Percentiles rank a stretch among this genome's conserved stretches.
These are phyloP conservation scores for Drosophila busckii DNA, from an alignment of 1,140 invertebrate species.

Conservation along the genomic window DNA sequence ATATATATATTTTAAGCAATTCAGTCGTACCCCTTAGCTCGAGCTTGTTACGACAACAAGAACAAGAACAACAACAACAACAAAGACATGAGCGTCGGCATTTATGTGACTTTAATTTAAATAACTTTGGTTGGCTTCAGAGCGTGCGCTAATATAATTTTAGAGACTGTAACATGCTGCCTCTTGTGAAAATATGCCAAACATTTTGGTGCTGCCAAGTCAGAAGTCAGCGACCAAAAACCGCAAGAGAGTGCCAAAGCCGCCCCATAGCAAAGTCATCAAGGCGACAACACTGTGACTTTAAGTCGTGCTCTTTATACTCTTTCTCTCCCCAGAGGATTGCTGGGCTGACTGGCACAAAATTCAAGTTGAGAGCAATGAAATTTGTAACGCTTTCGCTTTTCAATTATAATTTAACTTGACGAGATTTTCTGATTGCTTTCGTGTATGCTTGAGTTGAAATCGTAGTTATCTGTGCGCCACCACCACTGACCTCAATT, in stretches of 20 bases:
- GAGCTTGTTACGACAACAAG: conserved; percentile 1
- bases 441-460: conserved; percentile 39
- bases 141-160: conserved; percentile 36
- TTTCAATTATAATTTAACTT: conserved; percentile 46
- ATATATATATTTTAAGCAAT: too few species aligned
- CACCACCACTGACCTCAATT: conserved; percentile 38
- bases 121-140: conserved; percentile 41
- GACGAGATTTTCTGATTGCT: conserved; percentile 49
- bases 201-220: conserved; percentile 10
- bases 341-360: conserved; percentile 24
- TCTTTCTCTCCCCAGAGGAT: neutral
- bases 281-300: neutral
- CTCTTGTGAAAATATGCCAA: conserved; percentile 27
- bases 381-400: conserved; percentile 51
- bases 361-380: conserved; percentile 41
- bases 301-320: too few species aligned
- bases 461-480: conserved; percentile 40
- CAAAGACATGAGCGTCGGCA: conserved; percentile 21
- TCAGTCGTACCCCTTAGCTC: neutral
- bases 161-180: conserved; percentile 26
- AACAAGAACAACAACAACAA: conserved; percentile 6
- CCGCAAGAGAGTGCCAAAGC: conserved; percentile 20
- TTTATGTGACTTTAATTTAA: conserved; percentile 51
- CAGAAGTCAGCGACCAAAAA: conserved; percentile 23
- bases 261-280: neutral